A percentile compares a stretch with the other conserved stretches of the same genome.
phyloP scores from a whole-genome alignment of 2,113 vertebrate species.

The Eptatretus burgeri region DNA sequence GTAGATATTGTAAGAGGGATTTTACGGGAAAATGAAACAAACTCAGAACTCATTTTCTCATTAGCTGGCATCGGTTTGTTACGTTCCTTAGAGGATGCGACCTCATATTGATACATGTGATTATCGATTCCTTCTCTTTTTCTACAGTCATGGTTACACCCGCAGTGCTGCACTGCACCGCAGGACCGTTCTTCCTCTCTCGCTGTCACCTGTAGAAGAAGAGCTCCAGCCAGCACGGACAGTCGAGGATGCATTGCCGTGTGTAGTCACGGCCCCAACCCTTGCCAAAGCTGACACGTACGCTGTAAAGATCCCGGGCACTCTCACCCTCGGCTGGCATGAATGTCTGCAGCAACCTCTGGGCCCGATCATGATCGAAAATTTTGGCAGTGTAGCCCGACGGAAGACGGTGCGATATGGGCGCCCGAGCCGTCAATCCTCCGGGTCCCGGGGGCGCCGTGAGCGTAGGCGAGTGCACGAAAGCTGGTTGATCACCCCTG shows the following conservation, averaged over 20 bases:
- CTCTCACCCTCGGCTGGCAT: constrained; percentile 10
- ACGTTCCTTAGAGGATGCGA: too few species aligned
- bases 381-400: constrained; percentile 17
- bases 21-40: too few species aligned
- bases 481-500: constrained; percentile 17
- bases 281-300: constrained; percentile 21
- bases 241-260: constrained; percentile 19
- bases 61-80: too few species aligned
- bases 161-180: background rate
- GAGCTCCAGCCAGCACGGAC: constrained; percentile 21
- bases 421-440: background rate
- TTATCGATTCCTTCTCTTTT: too few species aligned
- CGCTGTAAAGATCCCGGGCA: constrained; percentile 13
- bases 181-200: background rate
- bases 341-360: background rate
- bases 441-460: background rate
- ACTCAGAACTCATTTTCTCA: too few species aligned
- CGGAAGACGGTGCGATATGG: constrained; percentile 14
- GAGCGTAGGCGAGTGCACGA: constrained; percentile 16
- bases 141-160: too few species aligned
- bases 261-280: constrained; percentile 21
- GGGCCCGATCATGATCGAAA: constrained; percentile 11
- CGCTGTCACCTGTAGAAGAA: constrained; percentile 11
- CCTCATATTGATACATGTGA: too few species aligned
- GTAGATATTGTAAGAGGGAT: too few species aligned